Evolutionary conservation across 37 sponge, comb jelly and placozoan species (phyloP), one percentile per base, ranked within the genome.

Genomic region (Haliclona indistincta): DNA sequence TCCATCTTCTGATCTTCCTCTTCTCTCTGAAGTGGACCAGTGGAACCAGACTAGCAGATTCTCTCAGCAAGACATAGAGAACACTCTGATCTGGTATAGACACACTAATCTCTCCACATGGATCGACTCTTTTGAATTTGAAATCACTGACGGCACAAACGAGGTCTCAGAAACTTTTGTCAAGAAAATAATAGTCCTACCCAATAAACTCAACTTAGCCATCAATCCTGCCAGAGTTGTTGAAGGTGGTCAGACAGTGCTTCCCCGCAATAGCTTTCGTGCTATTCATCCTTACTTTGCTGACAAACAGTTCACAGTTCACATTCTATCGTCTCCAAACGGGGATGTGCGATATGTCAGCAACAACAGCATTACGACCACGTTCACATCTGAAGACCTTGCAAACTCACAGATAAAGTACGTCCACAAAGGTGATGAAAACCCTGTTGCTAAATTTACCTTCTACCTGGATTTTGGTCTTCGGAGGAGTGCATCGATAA

Each of bases 151-250:
- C 42, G 77, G 71, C 2, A 74, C 5, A 32, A 83, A 72, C 66
- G 43, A 65, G 15, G 6, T 62, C 4, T 67, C 26, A 37, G 44
- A 0, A 26, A 67, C 10, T 45, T 43, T 10, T 68, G 65, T 44
- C 37, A 33, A 1, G 26, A 80, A 0, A 34, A n/a, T 38, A 73
- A 84, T n/a, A n/a, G n/a, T n/a, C n/a, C n/a, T n/a, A n/a, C n/a
- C n/a, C n/a, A n/a, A n/a, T n/a, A n/a, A n/a, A n/a, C 19, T 79
- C 32, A 58, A 84, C 42, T 49, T 83, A 17, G 84, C 89, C 20
- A n/a, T n/a, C n/a, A n/a, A n/a, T n/a, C n/a, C n/a, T n/a, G n/a
- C n/a, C n/a, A n/a, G n/a, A n/a, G 71, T 89, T 0, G 20, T 8
- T 0, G 89, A 89, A 26, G 61, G 37, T 22, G 45, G 33, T 1